phyloP scores from a whole-genome alignment of 2,888 invertebrate genomes.

The Euzetes globulus region DNA sequence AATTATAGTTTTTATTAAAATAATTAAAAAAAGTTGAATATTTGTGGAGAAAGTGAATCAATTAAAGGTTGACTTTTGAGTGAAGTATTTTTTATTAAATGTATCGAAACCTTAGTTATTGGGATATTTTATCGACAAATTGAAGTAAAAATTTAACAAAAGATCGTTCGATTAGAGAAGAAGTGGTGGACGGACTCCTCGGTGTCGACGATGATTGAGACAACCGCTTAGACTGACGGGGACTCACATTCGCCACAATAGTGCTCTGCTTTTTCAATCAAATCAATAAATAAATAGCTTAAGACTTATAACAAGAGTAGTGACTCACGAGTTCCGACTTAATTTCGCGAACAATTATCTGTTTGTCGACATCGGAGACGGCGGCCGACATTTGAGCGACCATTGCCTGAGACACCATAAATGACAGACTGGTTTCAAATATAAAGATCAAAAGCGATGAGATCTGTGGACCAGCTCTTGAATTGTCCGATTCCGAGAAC shows the following conservation, averaged over 20 bases:
- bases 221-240: not conserved
- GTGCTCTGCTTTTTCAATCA: not conserved
- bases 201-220: not conserved
- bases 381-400: slow-evolving; percentile 8
- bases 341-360: slow-evolving; percentile 32
- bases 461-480: not conserved
- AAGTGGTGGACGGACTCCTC: not conserved
- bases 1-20: too few relatives aligned
- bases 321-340: slow-evolving; percentile 31
- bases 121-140: slow-evolving; percentile 17
- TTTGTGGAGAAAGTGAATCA: too few relatives aligned
- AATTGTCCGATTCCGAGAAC: not conserved
- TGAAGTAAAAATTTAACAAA: slow-evolving; percentile 21
- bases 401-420: slow-evolving; percentile 24
- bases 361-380: slow-evolving; percentile 21
- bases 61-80: too few relatives aligned
- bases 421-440: slow-evolving; percentile 4
- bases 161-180: not conserved
- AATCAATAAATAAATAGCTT: not conserved
- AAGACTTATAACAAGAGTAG: not conserved
- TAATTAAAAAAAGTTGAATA: too few relatives aligned
- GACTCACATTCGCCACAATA: not conserved
- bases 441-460: not conserved
- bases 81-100: too few relatives aligned
- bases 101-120: too few relatives aligned